Evolutionary conservation across 2,888 invertebrate genomes (phyloP), one percentile per base, ranked within the genome.

Genomic region (Gryllus longicercus): DNA sequence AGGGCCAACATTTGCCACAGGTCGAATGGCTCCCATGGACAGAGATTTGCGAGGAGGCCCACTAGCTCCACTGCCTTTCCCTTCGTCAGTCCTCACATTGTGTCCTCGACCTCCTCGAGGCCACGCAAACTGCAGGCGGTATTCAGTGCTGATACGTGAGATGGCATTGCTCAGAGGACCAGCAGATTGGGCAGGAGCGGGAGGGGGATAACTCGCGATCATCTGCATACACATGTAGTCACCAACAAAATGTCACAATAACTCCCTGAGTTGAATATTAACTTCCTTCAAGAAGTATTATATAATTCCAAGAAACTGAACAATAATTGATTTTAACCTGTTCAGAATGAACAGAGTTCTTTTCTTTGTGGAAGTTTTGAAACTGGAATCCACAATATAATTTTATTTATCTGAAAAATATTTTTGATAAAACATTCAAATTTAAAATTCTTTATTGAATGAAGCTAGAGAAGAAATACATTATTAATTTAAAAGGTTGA

Each of bases 51-150:
- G 89, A 49, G 96, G 95, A 75, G 87, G 85, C 81, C 87, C 79
- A 50, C 81, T 78, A 50, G 78, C 75, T 74, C 74, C 81, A 77
- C 79, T 50, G 49, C 50, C 80, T 81, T 50, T 76, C 2, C 12
- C 51, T 38, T 79, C 76, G 25, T 51, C 74, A 63, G 74, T 81
- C 79, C 75, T 80, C 50, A 25, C 51, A 21, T 25, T 76, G 87
- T 51, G 89, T 88, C 84, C 89, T 87, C 83, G 88, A 84, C 81
- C 90, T 89, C 75, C 88, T 88, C 83, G 88, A 83, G 96, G 96
- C 96, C 96, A 96, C 84, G 95, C 95, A 89, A 95, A 96, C 90
- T 96, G 95, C 87, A 95, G 92, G 85, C 94, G 92, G 89, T 96
- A 96, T 89, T 96, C 96, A 84, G 95, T 95, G 90, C 93, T 92